Percentiles rank a stretch among this genome's conserved stretches.
Evolutionary conservation across 1,140 invertebrate species (phyloP).

Genomic region (Laupala kohalensis): DNA sequence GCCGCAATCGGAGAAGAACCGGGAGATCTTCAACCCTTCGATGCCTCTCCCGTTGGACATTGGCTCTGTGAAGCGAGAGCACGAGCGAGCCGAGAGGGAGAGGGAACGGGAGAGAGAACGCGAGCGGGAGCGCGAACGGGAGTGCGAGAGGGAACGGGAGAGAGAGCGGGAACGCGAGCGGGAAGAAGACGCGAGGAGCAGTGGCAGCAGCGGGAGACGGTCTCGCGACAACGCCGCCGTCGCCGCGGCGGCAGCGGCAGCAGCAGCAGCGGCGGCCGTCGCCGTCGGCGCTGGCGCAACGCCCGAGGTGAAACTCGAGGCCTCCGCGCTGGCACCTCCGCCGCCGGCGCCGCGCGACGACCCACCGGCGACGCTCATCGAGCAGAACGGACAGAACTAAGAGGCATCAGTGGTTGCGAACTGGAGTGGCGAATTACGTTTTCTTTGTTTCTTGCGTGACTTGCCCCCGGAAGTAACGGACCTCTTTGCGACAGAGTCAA

Average conservation of each 20-base stretch:
- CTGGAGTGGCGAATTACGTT: not conserved
- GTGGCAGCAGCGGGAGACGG: slow-evolving; percentile 1
- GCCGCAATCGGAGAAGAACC: slow-evolving; percentile 57
- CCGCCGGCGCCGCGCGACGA: slow-evolving; percentile 9
- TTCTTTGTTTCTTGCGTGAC: not conserved
- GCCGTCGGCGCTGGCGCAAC: slow-evolving; percentile 4
- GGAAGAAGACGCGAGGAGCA: slow-evolving; percentile 11
- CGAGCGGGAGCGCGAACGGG: slow-evolving; percentile 38
- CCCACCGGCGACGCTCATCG: slow-evolving; percentile 6
- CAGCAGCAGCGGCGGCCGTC: slow-evolving; percentile 3
- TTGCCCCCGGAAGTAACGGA: not conserved
- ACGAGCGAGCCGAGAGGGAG: slow-evolving; percentile 44
- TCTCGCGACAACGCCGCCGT: slow-evolving; percentile 8
- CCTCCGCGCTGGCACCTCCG: not conserved
- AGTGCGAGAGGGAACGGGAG: slow-evolving; percentile 43
- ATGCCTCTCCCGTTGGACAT: slow-evolving; percentile 35
- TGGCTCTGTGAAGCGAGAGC: slow-evolving; percentile 26
- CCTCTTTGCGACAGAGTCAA: not conserved
- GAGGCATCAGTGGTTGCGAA: not conserved
- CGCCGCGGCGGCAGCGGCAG: slow-evolving; percentile 4
- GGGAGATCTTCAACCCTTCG: slow-evolving; percentile 36
- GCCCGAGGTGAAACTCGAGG: not conserved
- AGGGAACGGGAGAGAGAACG: slow-evolving; percentile 26
- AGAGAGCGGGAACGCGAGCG: slow-evolving; percentile 29
- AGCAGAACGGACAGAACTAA: slow-evolving; percentile 17